Evolutionary conservation across 2,888 invertebrate species (phyloP).

Genomic region (Anoplius nigerrimus): DNA sequence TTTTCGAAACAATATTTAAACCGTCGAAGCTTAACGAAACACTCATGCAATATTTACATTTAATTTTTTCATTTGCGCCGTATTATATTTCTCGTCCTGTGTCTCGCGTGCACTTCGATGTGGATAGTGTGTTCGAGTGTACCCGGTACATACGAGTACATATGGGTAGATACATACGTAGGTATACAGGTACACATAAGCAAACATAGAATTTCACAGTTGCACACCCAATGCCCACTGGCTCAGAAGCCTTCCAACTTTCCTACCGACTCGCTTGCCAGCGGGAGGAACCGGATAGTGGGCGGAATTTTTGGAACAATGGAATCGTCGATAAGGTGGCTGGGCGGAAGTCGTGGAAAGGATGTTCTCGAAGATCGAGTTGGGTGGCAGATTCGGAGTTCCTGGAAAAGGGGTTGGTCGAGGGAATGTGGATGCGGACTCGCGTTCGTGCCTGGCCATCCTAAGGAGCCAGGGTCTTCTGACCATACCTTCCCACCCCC

Average conservation of each 20-base stretch:
- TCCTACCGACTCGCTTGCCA: slow-evolving; percentile 28
- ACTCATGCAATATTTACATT: too few species aligned
- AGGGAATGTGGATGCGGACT: slow-evolving; percentile 19
- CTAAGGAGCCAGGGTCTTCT: slow-evolving; percentile 35
- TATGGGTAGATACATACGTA: too few species aligned
- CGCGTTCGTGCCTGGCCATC: slow-evolving; percentile 46
- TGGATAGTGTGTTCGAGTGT: too few species aligned
- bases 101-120: not conserved
- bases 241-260: slow-evolving; percentile 20
- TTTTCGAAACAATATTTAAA: too few species aligned
- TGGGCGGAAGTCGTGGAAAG: slow-evolving; percentile 38
- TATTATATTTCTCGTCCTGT: too few species aligned
- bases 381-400: slow-evolving; percentile 16
- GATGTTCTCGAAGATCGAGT: slow-evolving; percentile 8
- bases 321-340: slow-evolving; percentile 55
- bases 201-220: not conserved
- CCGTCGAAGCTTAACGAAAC: too few species aligned
- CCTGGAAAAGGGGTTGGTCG: slow-evolving; percentile 13
- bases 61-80: too few species aligned
- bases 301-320: slow-evolving; percentile 56
- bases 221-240: not conserved
- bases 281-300: slow-evolving; percentile 23
- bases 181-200: not conserved
- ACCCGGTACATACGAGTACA: too few species aligned
- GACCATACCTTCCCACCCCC: slow-evolving; percentile 18